Evolutionary conservation across 2,888 invertebrate species (phyloP), one percentile per base, ranked within the genome.

Genomic region (Aethes cnicana): DNA sequence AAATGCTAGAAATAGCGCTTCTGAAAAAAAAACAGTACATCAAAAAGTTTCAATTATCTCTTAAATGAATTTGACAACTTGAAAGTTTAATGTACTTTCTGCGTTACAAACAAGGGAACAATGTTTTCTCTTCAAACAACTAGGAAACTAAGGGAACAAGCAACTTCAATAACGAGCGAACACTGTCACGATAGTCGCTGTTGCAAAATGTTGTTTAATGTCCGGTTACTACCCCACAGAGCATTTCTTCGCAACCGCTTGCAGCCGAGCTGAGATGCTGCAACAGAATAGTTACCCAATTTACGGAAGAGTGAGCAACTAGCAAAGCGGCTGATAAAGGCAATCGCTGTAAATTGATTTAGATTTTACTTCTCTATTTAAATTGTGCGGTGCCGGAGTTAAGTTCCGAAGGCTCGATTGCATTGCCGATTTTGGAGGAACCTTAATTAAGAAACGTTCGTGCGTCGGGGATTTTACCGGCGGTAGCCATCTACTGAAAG

Each of bases 361-460:
- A 35, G 17, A 23, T 16, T 32, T 35, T 32, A 12, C 30, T 49
- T 37, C 23, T 35, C 37, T 30, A 37, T 43, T 28, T 42, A 18
- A 50, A 23, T 20, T 42, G 26, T 33, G 32, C 23, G 33, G 25
- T 5, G 41, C 39, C 43, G 47, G 48, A 26, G 32, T 26, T 59
- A 53, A 54, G 56, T 53, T 54, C 47, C 42, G 55, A 55, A 47
- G 48, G 46, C 55, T 57, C 60, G 59, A 62, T 63, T 56, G 57
- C 58, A 56, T 48, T 42, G 48, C 49, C 56, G 48, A 47, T 61
- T 64, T 66, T 64, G 58, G 60, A 58, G 63, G 67, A 70, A 67
- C 61, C 72, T 68, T 77, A 71, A 77, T 75, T 75, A 72, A 72
- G 74, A 66, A 72, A 67, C 57, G 63, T 70, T 69, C 68, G 64